phyloP scores from a whole-genome alignment of 1,140 invertebrate genomes.

The Diorhabda carinulata region DNA sequence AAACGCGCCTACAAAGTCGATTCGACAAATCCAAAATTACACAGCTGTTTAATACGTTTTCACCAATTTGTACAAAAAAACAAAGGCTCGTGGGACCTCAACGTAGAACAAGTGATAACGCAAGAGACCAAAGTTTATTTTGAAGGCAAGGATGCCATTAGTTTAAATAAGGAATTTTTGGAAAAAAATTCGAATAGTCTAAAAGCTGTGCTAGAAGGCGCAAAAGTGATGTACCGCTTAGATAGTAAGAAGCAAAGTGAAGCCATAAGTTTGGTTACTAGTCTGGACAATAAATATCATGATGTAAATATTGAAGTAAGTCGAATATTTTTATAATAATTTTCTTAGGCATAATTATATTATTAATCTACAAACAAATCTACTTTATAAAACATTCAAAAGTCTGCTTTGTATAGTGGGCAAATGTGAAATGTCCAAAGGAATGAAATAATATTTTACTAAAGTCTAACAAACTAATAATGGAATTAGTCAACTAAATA shows the following conservation, averaged over 20 bases:
- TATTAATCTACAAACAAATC: no score
- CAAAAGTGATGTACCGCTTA: slow-evolving; percentile 66
- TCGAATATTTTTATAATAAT: slow-evolving; percentile 5
- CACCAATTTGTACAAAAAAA: slow-evolving; percentile 53
- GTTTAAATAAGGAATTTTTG: slow-evolving; percentile 71
- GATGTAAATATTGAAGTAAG: slow-evolving; percentile 58
- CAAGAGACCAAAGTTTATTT: slow-evolving; percentile 67
- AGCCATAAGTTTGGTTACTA: slow-evolving; percentile 61
- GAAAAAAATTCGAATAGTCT: slow-evolving; percentile 59
- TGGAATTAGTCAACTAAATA: no score
- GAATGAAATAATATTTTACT: no score
- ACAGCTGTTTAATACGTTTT: slow-evolving; percentile 80
- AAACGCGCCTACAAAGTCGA: slow-evolving; percentile 78
- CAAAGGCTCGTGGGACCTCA: slow-evolving; percentile 51
- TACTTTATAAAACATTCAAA: no score
- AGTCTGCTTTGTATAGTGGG: no score
- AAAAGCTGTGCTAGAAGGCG: slow-evolving; percentile 67
- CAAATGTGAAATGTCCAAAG: no score
- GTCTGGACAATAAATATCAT: slow-evolving; percentile 54
- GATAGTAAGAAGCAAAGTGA: slow-evolving; percentile 57
- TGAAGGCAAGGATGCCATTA: slow-evolving; percentile 55
- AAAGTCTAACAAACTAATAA: no score
- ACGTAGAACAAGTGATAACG: slow-evolving; percentile 71
- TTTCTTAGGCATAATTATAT: no score
- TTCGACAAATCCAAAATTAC: slow-evolving; percentile 71